Base-by-base conservation (phyloP, 2,888 invertebrate species). In the Apamea sordens region DNA sequence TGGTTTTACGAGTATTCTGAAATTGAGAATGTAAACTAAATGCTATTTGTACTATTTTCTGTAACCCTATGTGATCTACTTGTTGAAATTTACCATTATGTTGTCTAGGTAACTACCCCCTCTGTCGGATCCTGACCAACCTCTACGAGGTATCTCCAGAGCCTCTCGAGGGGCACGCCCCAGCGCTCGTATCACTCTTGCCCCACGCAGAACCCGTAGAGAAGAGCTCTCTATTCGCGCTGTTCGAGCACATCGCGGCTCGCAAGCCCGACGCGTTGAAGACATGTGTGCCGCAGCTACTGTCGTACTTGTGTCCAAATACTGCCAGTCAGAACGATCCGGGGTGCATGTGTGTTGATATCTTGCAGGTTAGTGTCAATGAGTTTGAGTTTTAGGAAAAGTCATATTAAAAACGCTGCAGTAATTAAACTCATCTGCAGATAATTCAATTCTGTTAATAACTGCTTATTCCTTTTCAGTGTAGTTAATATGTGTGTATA, bases 131-230 rank as follows among this genome's bases (percentile, higher is more conserved):
- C 63, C 97, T 99, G 84, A 99, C 99, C 0, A 99, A 99, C 95
- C 98, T 99, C 63, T 99, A 99, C 94, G 98, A 98, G 90, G 98
- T 99, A 36, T 98, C 99, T 70, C 98, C 98, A 4, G 98, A 98
- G 90, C 98, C 98, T 0, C 97, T 99, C 41, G 98, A 99, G 89
- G 98, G 98, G 11, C 98, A 99, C 94, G 98, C 98, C 4, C 98
- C 98, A 93, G 98, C 98, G 4, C 96, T 99, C 61, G 98, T 99
- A 1, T 98, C 98, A 0, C 97, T 99, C 24, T 95, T 99, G 74
- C 98, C 98, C 1, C 98, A 98, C 89, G 99, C 99, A 92, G 99
- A 99, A 92, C 98, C 98, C 81, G 98, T 98, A 86, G 99, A 99
- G 95, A 98, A 98, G 93, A 97, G 98, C 90, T 98, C 99, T 2